Percentiles rank a stretch among this genome's conserved stretches.
Evolutionary conservation across 2,113 vertebrate genomes (phyloP).

Genomic region (Pituophis catenifer): DNA sequence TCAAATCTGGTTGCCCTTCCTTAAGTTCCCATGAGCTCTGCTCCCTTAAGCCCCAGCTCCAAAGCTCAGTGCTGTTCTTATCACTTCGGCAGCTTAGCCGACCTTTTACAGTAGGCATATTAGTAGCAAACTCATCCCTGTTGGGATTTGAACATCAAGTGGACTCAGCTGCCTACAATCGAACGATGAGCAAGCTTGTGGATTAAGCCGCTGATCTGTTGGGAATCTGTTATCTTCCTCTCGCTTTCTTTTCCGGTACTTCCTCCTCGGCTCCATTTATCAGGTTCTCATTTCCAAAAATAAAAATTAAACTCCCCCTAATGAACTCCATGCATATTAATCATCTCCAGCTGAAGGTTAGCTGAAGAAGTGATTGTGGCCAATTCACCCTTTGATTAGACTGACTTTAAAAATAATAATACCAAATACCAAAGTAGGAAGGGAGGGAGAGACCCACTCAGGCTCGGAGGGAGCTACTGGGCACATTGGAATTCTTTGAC

Average conservation of each 20-base stretch:
- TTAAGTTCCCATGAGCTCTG: not conserved
- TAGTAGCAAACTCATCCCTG: not conserved
- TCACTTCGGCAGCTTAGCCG: not conserved
- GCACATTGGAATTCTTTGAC: slow-evolving; percentile 53
- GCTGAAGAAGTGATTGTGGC: slow-evolving; percentile 59
- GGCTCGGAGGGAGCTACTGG: slow-evolving; percentile 17
- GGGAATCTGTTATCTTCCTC: not conserved
- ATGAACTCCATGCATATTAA: slow-evolving; percentile 67
- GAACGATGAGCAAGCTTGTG: no score
- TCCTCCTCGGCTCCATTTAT: slow-evolving; percentile 31
- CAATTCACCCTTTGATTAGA: slow-evolving; percentile 57
- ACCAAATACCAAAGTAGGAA: not conserved
- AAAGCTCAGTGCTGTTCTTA: not conserved
- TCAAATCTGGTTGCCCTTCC: not conserved
- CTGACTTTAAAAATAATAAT: slow-evolving; percentile 44
- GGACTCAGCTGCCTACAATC: not conserved
- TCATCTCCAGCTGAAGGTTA: slow-evolving; percentile 68
- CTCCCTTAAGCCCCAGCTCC: not conserved
- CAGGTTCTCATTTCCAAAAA: slow-evolving; percentile 62
- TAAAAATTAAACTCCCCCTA: slow-evolving; percentile 68
- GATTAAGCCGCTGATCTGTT: not conserved
- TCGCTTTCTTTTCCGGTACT: not conserved
- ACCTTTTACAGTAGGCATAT: not conserved
- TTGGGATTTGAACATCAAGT: not conserved
- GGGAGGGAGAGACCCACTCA: slow-evolving; percentile 28